phyloP scores from a whole-genome alignment of 2,113 vertebrate species.

The Percopsis transmontana region DNA sequence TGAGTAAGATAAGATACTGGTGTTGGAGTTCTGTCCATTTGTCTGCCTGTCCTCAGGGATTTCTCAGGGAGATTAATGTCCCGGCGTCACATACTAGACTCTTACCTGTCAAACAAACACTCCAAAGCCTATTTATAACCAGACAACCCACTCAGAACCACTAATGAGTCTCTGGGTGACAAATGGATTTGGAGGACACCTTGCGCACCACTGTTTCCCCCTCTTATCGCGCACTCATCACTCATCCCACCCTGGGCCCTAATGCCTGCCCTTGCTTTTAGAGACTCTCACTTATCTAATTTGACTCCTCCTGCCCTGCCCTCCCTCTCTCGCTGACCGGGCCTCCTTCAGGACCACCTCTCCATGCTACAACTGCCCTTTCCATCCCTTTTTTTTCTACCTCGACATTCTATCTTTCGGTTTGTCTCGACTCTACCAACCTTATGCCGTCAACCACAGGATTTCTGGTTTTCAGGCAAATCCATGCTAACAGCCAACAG shows the following conservation, averaged over 20 bases:
- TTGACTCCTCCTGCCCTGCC: conserved; percentile 1
- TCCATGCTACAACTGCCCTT: conserved; percentile 1
- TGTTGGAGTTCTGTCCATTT: not conserved
- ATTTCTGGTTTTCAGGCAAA: conserved; percentile 16
- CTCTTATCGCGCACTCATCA: conserved; percentile 15
- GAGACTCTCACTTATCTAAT: not conserved
- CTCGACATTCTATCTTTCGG: conserved; percentile 12
- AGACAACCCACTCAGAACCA: conserved; percentile 17
- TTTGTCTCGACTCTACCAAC: conserved; percentile 29
- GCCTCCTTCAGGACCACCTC: conserved; percentile 41
- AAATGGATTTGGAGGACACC: conserved; percentile 60
- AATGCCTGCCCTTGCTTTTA: not conserved
- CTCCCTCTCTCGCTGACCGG: conserved; percentile 6
- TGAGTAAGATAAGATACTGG: not conserved
- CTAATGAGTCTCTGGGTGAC: conserved; percentile 66
- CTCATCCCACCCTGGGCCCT: conserved; percentile 24
- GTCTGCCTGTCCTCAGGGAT: not conserved
- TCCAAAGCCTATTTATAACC: conserved; percentile 61
- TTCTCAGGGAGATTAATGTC: not conserved
- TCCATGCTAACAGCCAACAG: conserved; percentile 10
- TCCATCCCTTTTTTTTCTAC: conserved; percentile 19
- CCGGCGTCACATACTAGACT: conserved; percentile 48
- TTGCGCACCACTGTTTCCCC: conserved; percentile 30
- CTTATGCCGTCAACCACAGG: conserved; percentile 27
- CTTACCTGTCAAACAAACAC: conserved; percentile 58